phyloP scores from a whole-genome alignment of 2,888 invertebrate species.

The Polyploca ridens region DNA sequence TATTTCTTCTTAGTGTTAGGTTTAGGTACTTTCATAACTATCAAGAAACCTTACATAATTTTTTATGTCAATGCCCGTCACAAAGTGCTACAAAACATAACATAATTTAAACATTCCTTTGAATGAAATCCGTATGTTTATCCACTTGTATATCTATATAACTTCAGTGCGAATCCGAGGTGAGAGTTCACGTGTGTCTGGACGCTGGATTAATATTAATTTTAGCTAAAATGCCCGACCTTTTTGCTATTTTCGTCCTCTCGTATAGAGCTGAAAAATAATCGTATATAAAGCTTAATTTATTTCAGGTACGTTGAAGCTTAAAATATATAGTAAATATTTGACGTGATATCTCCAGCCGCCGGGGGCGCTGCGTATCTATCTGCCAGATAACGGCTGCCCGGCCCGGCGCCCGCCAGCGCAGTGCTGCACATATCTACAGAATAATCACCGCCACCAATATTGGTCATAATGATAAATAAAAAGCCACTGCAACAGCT shows the following conservation, averaged over 20 bases:
- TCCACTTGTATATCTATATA: not conserved
- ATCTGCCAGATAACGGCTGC: not conserved
- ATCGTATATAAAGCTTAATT: not conserved
- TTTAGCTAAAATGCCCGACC: not conserved
- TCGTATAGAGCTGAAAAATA: not conserved
- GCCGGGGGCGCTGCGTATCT: not conserved
- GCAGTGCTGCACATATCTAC: not conserved
- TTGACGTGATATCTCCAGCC: not conserved
- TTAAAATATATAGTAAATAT: slow-evolving; percentile 1
- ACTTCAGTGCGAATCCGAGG: not conserved
- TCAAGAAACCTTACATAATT: not conserved
- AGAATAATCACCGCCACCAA: not conserved
- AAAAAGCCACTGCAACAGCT: slow-evolving; percentile 7
- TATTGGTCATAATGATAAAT: slow-evolving; percentile 10
- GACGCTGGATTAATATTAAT: not conserved
- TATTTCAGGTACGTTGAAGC: not conserved
- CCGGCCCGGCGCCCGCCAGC: not conserved
- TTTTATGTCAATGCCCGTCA: not conserved
- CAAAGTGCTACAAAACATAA: not conserved
- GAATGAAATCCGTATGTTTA: not conserved
- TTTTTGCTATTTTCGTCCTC: not conserved
- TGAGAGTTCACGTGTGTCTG: not conserved
- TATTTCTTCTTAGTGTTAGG: too few relatives aligned
- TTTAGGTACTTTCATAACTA: too few relatives aligned
- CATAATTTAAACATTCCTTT: not conserved